Evolutionary conservation across 2,888 invertebrate species (phyloP).

Genomic region (Carpatolechia fugitivella): DNA sequence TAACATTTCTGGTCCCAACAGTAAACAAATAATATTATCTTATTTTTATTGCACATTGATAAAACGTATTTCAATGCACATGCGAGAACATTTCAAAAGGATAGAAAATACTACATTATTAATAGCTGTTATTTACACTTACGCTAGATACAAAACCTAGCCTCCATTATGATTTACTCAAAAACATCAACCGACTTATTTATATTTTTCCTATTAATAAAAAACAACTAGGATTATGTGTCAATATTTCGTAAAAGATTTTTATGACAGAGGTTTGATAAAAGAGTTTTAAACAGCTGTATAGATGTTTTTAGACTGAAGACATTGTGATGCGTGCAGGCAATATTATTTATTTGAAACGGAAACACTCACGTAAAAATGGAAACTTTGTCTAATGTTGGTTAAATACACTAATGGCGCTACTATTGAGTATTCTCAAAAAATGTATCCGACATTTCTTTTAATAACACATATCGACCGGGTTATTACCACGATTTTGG

Average conservation of each 20-base stretch:
- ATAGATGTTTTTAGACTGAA: too few species aligned
- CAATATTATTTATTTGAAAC: too few species aligned
- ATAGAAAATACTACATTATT: not conserved
- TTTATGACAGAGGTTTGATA: not conserved
- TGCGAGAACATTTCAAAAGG: not conserved
- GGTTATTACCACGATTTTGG: too few species aligned
- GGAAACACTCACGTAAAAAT: too few species aligned
- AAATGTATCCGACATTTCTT: too few species aligned
- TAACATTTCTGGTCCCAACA: slow-evolving; percentile 3
- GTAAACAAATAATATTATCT: not conserved
- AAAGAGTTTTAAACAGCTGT: not conserved
- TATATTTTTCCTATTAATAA: not conserved
- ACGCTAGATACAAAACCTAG: not conserved
- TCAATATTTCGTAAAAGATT: not conserved
- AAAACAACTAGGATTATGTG: not conserved
- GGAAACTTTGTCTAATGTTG: too few species aligned
- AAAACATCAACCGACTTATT: not conserved
- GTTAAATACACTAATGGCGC: too few species aligned
- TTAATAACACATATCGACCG: too few species aligned
- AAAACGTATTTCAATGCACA: not conserved
- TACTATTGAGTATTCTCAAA: too few species aligned
- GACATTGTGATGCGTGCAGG: too few species aligned
- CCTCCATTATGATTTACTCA: not conserved
- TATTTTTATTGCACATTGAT: not conserved
- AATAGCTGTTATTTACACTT: slow-evolving; percentile 13